A percentile compares a stretch with the other conserved stretches of the same genome.
Conservation (phyloP, 1,140 invertebrate genomes). For the Listronotus oregonensis region DNA sequence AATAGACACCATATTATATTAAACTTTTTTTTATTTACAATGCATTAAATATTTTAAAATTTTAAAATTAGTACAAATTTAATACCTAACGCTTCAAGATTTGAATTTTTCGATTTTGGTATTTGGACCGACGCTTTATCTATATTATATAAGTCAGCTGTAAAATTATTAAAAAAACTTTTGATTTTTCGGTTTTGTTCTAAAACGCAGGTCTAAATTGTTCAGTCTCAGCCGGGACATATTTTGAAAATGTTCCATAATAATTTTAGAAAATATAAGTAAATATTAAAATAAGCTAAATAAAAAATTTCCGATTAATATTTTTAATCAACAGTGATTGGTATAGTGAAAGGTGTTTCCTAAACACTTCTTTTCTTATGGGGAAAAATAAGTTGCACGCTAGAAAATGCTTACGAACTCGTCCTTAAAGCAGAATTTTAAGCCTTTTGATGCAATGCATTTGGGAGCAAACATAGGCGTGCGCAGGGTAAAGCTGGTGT, state of each 20-base stretch:
- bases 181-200: conserved; percentile 10
- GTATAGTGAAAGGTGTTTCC: no score
- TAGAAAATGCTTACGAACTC: no score
- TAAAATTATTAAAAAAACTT: conserved; percentile 1
- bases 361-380: no score
- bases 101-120: conserved; percentile 28
- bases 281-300: no score
- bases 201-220: conserved; percentile 21
- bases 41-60: conserved; percentile 22
- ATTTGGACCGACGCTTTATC: conserved; percentile 22
- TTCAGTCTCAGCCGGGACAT: conserved; percentile 29
- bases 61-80: conserved; percentile 20
- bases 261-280: no score
- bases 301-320: no score
- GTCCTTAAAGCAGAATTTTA: no score
- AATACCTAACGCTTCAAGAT: background rate
- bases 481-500: no score
- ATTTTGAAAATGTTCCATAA: background rate
- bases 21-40: conserved; percentile 35
- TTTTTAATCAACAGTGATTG: no score
- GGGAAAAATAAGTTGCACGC: no score
- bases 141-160: background rate
- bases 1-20: conserved; percentile 51
- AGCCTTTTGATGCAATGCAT: no score
- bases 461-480: no score